Evolutionary conservation across 2,888 invertebrate genomes (phyloP).

Genomic region (Cenopis cana): DNA sequence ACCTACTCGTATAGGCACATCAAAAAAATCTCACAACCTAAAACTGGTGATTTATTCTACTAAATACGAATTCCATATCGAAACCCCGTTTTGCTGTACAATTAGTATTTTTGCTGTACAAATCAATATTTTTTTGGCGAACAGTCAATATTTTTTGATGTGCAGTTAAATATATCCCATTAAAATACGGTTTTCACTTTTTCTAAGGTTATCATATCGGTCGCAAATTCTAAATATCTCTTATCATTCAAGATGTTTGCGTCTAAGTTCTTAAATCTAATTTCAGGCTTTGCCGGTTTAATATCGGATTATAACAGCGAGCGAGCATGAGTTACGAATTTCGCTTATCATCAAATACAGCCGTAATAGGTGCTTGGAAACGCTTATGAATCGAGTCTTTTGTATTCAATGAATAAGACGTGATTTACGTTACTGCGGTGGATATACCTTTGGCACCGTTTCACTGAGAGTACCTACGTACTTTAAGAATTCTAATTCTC

Average conservation of each 20-base stretch:
- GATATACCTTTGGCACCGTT: not conserved
- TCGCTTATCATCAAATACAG: slow-evolving; percentile 25
- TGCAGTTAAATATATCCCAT: too few species aligned
- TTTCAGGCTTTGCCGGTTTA: not conserved
- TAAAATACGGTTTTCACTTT: not conserved
- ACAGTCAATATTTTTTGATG: too few species aligned
- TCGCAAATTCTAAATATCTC: not conserved
- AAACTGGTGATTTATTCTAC: too few species aligned
- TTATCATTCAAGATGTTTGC: not conserved
- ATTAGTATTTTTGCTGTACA: too few species aligned
- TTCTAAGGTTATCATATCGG: not conserved
- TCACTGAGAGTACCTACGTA: not conserved
- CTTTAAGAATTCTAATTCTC: slow-evolving; percentile 1
- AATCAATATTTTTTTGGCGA: too few species aligned
- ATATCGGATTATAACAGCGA: slow-evolving; percentile 23
- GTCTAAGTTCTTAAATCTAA: not conserved
- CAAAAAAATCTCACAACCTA: too few species aligned
- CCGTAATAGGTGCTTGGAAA: slow-evolving; percentile 22
- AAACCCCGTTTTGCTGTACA: too few species aligned
- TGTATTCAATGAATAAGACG: slow-evolving; percentile 26
- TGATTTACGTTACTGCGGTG: slow-evolving; percentile 24
- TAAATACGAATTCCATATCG: too few species aligned
- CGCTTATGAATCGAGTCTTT: slow-evolving; percentile 29
- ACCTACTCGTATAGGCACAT: too few species aligned
- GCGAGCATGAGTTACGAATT: not conserved